phyloP scores from a whole-genome alignment of 1,140 invertebrate genomes.

The Rhagoletis pomonella region DNA sequence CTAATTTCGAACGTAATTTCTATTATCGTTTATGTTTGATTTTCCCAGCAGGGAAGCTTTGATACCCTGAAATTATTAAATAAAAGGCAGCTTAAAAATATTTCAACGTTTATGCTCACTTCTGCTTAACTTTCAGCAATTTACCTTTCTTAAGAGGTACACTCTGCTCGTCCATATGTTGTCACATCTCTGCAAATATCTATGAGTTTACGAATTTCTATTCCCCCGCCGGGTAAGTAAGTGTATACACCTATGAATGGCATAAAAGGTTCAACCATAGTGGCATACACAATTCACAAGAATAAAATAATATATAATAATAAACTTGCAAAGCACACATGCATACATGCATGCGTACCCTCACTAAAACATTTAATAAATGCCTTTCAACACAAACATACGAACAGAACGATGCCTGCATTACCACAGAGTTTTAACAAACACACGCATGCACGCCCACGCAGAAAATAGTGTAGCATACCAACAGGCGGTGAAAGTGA shows the following conservation, averaged over 20 bases:
- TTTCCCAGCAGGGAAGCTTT: too few relatives aligned
- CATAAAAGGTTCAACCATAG: not conserved
- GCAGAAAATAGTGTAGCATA: conserved; percentile 7
- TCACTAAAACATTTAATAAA: conserved; percentile 1
- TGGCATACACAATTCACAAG: not conserved
- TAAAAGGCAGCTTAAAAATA: not conserved
- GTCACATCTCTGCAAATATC: not conserved
- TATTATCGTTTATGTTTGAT: too few relatives aligned
- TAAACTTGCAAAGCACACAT: conserved; percentile 5
- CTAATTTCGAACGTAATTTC: too few relatives aligned
- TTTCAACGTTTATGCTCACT: not conserved
- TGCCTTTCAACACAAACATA: not conserved
- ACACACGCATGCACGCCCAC: not conserved
- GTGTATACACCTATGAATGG: conserved; percentile 29
- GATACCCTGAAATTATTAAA: not conserved
- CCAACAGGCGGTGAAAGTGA: not conserved
- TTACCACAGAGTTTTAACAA: not conserved
- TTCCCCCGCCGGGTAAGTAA: not conserved
- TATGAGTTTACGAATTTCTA: conserved; percentile 7
- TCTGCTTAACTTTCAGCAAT: not conserved
- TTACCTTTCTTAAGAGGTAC: not conserved
- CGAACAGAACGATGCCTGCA: not conserved
- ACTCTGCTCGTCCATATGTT: not conserved
- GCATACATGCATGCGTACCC: not conserved
- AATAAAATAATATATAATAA: conserved; percentile 32